Evolutionary conservation across 2,888 invertebrate species (phyloP), one percentile per base, ranked within the genome.

Genomic region (Hemicrepidius hirtus): DNA sequence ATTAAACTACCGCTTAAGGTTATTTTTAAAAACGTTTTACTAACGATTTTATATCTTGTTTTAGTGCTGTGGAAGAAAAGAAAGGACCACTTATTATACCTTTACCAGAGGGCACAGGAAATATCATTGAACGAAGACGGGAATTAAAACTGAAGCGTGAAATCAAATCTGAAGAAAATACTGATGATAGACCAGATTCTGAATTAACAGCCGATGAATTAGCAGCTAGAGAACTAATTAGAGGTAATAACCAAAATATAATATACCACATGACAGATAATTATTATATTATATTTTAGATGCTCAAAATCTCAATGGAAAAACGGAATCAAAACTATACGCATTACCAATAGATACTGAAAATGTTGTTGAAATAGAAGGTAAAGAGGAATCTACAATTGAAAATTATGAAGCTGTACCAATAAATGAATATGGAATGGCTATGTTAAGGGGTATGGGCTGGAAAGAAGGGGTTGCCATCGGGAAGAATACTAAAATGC

Each of bases 401-500:
- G 90, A 90, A 41, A 92, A 93, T 85, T 94, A 94, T 84, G 92
- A 93, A 76, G 86, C 88, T 79, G 88, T 94, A 72, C 93, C 94
- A 0, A 89, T 95, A 18, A 89, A 89, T 81, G 92, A 94, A 65
- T 99, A 94, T 91, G 99, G 99, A 2, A 82, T 95, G 84, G 99
- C 98, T 0, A 94, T 98, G 94, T 88, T 99, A 0, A 88, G 97
- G 74, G 99, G 98, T 7, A 98, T 98, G 98, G 98, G 96, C 9
- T 96, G 95, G 96, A 89, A 90, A 63, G 92, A 94, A 63, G 91
- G 89, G 0, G 87, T 88, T 79, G 90, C 90, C 28, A 89, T 91
- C 69, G 92, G 89, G 82, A 89, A 89, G 83, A 88, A 16, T 2
- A 20, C 16, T 53, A 53, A 53, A 53, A 21, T 18, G 28, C n/a